These are phyloP conservation scores for Heteronetta atricapilla DNA, from an alignment of 2,113 vertebrate genomes.

Conservation along the genomic window DNA sequence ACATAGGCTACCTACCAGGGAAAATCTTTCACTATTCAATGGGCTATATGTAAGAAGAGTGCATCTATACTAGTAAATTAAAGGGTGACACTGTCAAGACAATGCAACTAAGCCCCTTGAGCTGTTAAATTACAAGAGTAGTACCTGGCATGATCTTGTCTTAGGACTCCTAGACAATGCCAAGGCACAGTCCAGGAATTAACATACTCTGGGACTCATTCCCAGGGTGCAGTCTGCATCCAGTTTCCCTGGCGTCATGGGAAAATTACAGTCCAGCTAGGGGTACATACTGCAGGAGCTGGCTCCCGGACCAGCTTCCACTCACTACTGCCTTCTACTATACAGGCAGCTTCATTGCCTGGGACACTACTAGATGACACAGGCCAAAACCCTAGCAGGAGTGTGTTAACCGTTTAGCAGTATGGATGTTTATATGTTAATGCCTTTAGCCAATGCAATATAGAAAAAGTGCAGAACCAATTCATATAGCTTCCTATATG, in stretches of 20 bases:
- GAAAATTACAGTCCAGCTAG: background rate
- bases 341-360: background rate
- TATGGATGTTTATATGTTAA: background rate
- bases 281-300: rapidly evolving
- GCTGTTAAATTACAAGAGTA: background rate
- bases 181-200: background rate
- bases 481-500: background rate
- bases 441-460: background rate
- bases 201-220: rapidly evolving
- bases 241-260: background rate
- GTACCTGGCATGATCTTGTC: background rate
- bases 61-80: background rate
- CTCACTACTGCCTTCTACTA: background rate
- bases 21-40: background rate
- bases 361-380: background rate
- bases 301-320: rapidly evolving
- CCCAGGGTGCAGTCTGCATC: background rate
- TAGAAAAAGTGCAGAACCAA: background rate
- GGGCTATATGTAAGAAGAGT: background rate
- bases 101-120: rapidly evolving
- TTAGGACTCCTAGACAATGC: background rate
- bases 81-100: background rate
- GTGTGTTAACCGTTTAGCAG: background rate
- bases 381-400: background rate
- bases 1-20: background rate